These are phyloP conservation scores for Melospiza georgiana DNA, from an alignment of 2,113 vertebrate genomes.

Conservation along the genomic window DNA sequence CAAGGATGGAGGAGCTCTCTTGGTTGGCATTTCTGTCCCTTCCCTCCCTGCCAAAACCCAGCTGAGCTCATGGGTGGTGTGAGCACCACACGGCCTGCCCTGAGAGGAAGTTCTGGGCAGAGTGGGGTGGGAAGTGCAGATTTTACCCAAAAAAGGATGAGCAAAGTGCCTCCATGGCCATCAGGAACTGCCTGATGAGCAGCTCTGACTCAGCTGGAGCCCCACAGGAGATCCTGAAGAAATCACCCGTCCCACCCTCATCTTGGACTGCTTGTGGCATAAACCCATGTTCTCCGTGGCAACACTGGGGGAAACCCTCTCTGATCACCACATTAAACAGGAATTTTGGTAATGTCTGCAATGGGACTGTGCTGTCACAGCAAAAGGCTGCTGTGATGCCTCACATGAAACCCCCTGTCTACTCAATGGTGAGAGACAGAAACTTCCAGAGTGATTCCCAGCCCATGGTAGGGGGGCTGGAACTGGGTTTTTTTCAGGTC, in stretches of 20 bases:
- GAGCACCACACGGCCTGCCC: background rate
- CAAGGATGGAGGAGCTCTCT: background rate
- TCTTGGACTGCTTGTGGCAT: background rate
- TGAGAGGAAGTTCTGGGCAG: background rate
- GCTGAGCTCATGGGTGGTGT: background rate
- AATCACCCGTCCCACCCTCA: background rate
- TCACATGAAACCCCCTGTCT: background rate
- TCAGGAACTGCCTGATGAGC: background rate
- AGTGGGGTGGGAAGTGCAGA: background rate
- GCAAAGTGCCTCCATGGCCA: background rate
- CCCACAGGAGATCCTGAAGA: background rate
- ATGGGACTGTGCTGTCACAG: background rate
- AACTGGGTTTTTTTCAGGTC: background rate
- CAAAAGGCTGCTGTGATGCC: background rate
- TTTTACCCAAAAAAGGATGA: background rate
- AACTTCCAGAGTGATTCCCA: background rate
- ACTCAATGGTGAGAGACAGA: background rate
- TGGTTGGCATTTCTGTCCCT: background rate
- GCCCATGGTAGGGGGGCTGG: rapidly evolving
- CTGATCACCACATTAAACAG: background rate
- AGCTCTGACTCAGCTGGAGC: background rate
- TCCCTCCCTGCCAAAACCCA: background rate
- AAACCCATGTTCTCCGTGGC: background rate
- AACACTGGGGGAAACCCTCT: background rate
- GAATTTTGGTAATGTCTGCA: background rate